phyloP scores from a whole-genome alignment of 2,113 vertebrate species.

The Etia nguti region DNA sequence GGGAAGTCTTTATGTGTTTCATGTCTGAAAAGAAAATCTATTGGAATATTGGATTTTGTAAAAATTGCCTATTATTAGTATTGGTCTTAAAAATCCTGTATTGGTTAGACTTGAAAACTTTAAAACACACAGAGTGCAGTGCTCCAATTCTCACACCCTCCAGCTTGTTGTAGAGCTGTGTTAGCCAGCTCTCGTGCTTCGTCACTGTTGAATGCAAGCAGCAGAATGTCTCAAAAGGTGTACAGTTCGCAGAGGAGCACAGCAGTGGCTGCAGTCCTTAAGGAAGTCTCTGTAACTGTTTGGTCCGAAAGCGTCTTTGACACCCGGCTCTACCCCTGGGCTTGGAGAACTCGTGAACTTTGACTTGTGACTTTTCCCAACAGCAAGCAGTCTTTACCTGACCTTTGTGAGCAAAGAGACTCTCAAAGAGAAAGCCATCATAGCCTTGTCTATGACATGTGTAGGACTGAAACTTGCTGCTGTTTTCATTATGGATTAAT shows the following conservation, averaged over 20 bases:
- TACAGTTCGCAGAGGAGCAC: rapidly evolving
- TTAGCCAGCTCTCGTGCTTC: neutral
- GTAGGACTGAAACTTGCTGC: neutral
- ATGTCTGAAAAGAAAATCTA: too few relatives aligned
- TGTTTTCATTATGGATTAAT: neutral
- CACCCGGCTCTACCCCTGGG: rapidly evolving
- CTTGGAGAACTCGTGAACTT: neutral
- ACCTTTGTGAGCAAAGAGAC: neutral
- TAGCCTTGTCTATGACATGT: neutral
- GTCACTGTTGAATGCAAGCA: neutral
- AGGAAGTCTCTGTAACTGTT: neutral
- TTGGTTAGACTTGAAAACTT: neutral
- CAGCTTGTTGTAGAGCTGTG: neutral
- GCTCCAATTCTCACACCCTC: neutral
- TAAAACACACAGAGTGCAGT: neutral
- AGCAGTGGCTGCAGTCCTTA: neutral
- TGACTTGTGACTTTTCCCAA: neutral
- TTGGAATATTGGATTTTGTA: too few relatives aligned
- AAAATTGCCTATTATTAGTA: neutral
- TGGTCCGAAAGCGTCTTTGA: neutral
- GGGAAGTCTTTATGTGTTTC: neutral
- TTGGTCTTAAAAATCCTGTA: neutral
- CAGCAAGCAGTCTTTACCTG: neutral
- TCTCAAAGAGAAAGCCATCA: neutral
- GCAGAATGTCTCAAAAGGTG: neutral